Evolutionary conservation across 2,797 vertebrate genomes (phyloP).

Genomic region (Spondyliosoma cantharus): DNA sequence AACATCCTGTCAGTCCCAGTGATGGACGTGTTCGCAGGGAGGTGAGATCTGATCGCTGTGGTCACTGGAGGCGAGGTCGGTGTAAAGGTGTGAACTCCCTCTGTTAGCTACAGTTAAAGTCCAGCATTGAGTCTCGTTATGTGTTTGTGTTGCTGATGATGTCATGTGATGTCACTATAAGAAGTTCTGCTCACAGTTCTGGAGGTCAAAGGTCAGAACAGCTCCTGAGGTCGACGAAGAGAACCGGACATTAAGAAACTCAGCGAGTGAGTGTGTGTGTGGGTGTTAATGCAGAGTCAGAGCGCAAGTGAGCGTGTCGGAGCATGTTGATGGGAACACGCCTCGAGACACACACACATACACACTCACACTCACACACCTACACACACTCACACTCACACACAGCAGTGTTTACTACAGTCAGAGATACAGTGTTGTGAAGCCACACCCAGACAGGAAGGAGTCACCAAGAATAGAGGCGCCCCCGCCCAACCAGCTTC

Average conservation of each 20-base stretch:
- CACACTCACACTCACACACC: constrained; percentile 9
- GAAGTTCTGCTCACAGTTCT: background rate
- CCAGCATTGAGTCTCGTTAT: no score
- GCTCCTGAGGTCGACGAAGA: background rate
- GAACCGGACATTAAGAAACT: background rate
- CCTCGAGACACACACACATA: constrained; percentile 18
- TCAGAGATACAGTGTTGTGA: constrained; percentile 35
- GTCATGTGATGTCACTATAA: background rate
- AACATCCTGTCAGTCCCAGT: no score
- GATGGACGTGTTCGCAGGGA: no score
- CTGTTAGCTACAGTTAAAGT: background rate
- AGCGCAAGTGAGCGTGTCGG: constrained; percentile 28
- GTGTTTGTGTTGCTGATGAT: background rate
- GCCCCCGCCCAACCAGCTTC: constrained; percentile 66
- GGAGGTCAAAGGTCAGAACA: constrained; percentile 51
- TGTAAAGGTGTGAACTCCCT: background rate
- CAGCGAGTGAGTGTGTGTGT: background rate
- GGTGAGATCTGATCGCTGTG: no score
- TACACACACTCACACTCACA: background rate
- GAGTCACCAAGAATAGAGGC: constrained; percentile 68
- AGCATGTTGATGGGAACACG: constrained; percentile 44
- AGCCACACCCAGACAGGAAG: constrained; percentile 74
- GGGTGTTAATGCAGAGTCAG: constrained; percentile 27
- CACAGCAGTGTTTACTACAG: constrained; percentile 36
- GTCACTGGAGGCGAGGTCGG: no score